Base-by-base conservation (phyloP, 2,888 invertebrate genomes). In the Drosophila recens region DNA sequence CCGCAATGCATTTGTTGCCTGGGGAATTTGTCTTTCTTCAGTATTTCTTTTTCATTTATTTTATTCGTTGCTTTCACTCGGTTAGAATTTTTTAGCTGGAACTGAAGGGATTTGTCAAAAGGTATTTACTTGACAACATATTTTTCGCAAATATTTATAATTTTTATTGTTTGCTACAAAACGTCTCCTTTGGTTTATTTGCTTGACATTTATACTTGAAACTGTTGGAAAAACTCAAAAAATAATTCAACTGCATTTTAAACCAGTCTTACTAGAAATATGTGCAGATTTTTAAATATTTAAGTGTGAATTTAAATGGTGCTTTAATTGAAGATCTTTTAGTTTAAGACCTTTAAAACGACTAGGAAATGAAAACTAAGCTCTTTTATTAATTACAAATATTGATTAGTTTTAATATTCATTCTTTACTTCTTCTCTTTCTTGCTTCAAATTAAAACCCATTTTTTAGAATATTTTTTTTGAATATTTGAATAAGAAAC, bases 101-200 rank as follows among this genome's bases (percentile, higher is more conserved):
- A 65, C 51, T 52, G 43, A 49, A 54, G 52, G 65, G 70, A 76
- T 75, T 72, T 75, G 36, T 30, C 62, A 62, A 10, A 13, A 49
- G 42, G 10, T 67, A 53, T 67, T 74, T 53, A 59, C 75, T 71
- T 63, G 68, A 42, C 84, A 70, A 66, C 67, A 71, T 69, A 71
- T 69, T 78, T 79, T 61, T 43, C 42, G 63, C 74, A 83, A 84
- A 79, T 69, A 75, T 69, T 82, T 76, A 62, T 75, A 45, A 48
- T 63, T 57, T 62, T 63, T 36, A 82, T 72, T 63, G 53, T 72
- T 67, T 72, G 57, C 53, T 34, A 45, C 42, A 54, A 30, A 23
- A 17, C 23, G 43, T 30, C 33, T 40, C 30, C 17, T 27, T 40
- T 33, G n/a, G 20, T 48, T 62, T 75, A 49, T 65, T 62, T 58